Evolutionary conservation across 2,888 invertebrate species (phyloP).

Genomic region (Apomyelois bistriatella): DNA sequence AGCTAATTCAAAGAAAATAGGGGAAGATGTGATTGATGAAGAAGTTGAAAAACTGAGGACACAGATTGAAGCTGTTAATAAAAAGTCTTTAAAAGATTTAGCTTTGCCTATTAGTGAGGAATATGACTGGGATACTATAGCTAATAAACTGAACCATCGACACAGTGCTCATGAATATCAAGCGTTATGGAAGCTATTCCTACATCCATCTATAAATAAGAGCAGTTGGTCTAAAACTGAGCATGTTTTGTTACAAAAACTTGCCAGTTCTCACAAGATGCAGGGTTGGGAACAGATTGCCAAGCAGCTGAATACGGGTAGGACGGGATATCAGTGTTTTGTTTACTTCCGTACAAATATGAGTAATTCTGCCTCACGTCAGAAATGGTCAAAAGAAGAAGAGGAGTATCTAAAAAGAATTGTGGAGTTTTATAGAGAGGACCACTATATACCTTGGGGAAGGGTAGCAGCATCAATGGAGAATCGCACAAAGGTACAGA

Average conservation of each 20-base stretch:
- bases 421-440: slow-evolving; percentile 82
- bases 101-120: slow-evolving; percentile 56
- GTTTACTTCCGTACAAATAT: slow-evolving; percentile 81
- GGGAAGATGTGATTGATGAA: slow-evolving; percentile 14
- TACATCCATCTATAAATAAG: slow-evolving; percentile 84
- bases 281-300: slow-evolving; percentile 86
- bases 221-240: slow-evolving; percentile 50
- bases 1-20: slow-evolving; percentile 17
- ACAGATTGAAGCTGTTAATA: slow-evolving; percentile 35
- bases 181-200: slow-evolving; percentile 85
- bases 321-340: slow-evolving; percentile 86
- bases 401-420: slow-evolving; percentile 82
- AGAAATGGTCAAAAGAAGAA: slow-evolving; percentile 84
- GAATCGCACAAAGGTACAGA: slow-evolving; percentile 82
- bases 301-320: slow-evolving; percentile 68
- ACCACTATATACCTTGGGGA: slow-evolving; percentile 86
- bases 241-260: slow-evolving; percentile 40
- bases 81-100: slow-evolving; percentile 41
- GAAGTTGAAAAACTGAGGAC: slow-evolving; percentile 32
- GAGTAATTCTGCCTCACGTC: slow-evolving; percentile 39
- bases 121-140: slow-evolving; percentile 81
- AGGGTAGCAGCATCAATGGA: slow-evolving; percentile 82
- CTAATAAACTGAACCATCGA: slow-evolving; percentile 66
- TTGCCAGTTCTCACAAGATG: slow-evolving; percentile 50
- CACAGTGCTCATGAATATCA: slow-evolving; percentile 83